Evolutionary conservation across 1,140 invertebrate genomes (phyloP).

Genomic region (Macrostomum lignano): DNA sequence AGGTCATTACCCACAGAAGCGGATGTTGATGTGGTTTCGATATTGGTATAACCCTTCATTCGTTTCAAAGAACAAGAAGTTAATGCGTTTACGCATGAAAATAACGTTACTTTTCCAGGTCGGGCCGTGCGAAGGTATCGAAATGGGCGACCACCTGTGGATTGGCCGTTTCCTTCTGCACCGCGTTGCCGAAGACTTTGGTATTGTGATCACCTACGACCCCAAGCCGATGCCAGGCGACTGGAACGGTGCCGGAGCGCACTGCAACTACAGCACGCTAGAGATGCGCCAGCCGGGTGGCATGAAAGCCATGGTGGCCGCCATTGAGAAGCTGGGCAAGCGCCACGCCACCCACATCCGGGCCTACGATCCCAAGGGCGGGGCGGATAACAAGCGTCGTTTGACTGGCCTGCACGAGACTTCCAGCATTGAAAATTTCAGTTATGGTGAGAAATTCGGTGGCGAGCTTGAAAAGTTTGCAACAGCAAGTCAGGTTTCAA

Average conservation of each 20-base stretch:
- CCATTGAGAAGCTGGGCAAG: constrained; percentile 44
- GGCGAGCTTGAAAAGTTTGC: constrained; percentile 15
- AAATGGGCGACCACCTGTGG: constrained; percentile 62
- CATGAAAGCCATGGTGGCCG: constrained; percentile 31
- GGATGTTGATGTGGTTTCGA: no score
- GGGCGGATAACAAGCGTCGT: constrained; percentile 29
- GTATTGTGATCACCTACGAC: constrained; percentile 52
- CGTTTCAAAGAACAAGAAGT: no score
- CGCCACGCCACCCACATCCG: constrained; percentile 57
- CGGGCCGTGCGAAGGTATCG: constrained; percentile 36
- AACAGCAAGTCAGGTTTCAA: constrained; percentile 9
- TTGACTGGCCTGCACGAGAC: constrained; percentile 31
- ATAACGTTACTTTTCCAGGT: no score
- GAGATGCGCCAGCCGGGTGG: constrained; percentile 55
- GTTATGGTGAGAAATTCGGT: constrained; percentile 14
- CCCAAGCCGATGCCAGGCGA: constrained; percentile 53
- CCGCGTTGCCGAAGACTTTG: constrained; percentile 62
- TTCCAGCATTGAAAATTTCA: constrained; percentile 22
- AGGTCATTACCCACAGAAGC: no score
- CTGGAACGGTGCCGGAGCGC: constrained; percentile 68
- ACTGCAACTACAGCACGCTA: constrained; percentile 60
- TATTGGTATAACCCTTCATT: no score
- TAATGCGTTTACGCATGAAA: no score
- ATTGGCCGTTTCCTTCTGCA: constrained; percentile 47
- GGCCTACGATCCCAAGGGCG: constrained; percentile 46